Evolutionary conservation across 2,888 invertebrate genomes (phyloP).

Genomic region (Dusona sp.): DNA sequence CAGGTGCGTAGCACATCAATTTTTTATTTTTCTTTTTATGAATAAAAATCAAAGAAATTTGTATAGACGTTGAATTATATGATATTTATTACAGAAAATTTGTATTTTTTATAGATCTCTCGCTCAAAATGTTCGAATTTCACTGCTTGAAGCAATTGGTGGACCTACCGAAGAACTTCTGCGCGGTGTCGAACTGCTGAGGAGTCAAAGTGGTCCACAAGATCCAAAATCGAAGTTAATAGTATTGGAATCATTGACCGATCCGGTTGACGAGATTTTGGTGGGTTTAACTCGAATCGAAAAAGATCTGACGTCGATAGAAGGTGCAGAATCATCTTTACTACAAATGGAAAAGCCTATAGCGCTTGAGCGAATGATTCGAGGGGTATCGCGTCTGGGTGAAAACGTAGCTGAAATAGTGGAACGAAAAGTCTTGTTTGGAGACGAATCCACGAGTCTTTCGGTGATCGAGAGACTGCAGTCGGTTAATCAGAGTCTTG

Average conservation of each 20-base stretch:
- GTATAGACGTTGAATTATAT: neutral
- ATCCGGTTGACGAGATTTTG: slow-evolving; percentile 85
- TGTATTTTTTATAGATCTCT: slow-evolving; percentile 70
- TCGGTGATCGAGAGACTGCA: slow-evolving; percentile 66
- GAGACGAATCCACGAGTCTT: slow-evolving; percentile 53
- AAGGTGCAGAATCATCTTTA: slow-evolving; percentile 74
- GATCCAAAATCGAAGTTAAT: slow-evolving; percentile 76
- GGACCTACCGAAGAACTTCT: slow-evolving; percentile 82
- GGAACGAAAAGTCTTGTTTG: slow-evolving; percentile 35
- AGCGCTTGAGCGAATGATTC: slow-evolving; percentile 77
- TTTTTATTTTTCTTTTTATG: neutral
- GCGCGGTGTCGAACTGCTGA: slow-evolving; percentile 80
- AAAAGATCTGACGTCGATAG: slow-evolving; percentile 77
- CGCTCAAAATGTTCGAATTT: slow-evolving; percentile 77
- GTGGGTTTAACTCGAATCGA: slow-evolving; percentile 79
- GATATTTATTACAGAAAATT: neutral
- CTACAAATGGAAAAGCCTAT: slow-evolving; percentile 77
- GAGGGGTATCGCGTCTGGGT: slow-evolving; percentile 75
- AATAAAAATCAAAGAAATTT: neutral
- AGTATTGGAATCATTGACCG: slow-evolving; percentile 83
- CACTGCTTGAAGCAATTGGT: slow-evolving; percentile 80
- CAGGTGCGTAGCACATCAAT: slow-evolving; percentile 44
- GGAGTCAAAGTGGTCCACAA: slow-evolving; percentile 70
- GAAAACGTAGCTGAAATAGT: slow-evolving; percentile 53
- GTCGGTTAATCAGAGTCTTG: slow-evolving; percentile 67